Base-by-base conservation (phyloP, 2,888 invertebrate genomes). In the Dicroscelio sp. region DNA sequence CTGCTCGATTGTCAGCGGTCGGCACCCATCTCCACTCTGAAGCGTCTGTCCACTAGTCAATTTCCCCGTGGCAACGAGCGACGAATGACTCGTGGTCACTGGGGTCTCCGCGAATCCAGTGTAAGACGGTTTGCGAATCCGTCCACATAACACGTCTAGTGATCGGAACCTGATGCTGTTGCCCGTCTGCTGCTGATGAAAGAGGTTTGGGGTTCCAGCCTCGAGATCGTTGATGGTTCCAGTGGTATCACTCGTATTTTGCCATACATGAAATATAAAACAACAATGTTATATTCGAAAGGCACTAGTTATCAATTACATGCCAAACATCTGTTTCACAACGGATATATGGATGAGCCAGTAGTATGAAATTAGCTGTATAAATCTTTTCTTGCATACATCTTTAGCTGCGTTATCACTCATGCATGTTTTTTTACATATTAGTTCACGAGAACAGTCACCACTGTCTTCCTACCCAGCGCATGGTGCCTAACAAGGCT, bases 41-140 rank as follows among this genome's bases (percentile, higher is more conserved):
- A 4, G 23, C 17, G 4, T 48, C 20, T 6, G 60, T 60, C 8
- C 23, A 2, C 17, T 60, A 23, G 60, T 60, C 60, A 25, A 31
- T 65, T 20, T 65, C 65, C 20, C 65, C 65, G 8, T 31, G 27
- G 3, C 65, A 33, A 27, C 33, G 31, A 20, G 65, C 65, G 20
- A 65, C 33, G 25, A 65, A 31, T 8, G 33, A 4, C 20, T 30
- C 5, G 20, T 65, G n/a, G 6, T 5, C 12, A 12, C 65, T 30
- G 8, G 93, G 88, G 14, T 89, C 92, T 14, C 82, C 69, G n/a
- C 55, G 67, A 17, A 93, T 86, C 94, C 92, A 92, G 8, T 43
- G 20, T 17, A 94, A n/a, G 6, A 93, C 94, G 3, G 90, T 90
- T 6, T 85, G 73, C n/a, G 94, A 92, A n/a, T 93, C 86, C 3